Conservation (phyloP, 2,797 vertebrate genomes). For the Danio albolineatus region DNA sequence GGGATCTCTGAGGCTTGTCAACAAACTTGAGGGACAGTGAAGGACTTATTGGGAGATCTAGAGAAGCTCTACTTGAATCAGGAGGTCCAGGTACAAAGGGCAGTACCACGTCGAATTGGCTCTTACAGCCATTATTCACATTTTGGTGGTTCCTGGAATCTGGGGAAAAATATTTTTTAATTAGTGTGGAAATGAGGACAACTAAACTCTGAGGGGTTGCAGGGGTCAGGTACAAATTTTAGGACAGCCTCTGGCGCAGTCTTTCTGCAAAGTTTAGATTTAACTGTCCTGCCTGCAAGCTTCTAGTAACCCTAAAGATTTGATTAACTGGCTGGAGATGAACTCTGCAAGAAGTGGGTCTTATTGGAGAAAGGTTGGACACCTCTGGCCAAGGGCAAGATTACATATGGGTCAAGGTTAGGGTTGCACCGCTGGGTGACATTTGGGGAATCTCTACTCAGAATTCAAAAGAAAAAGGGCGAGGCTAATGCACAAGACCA, state of each 20-base stretch:
- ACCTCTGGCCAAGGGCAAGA: background rate
- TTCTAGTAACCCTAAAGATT: background rate
- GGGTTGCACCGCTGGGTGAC: background rate
- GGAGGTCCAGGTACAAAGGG: constrained; percentile 56
- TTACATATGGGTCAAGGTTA: constrained; percentile 13
- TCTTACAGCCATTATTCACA: constrained; percentile 18
- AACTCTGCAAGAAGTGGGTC: background rate
- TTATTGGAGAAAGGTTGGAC: background rate
- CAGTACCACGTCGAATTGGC: constrained; percentile 51
- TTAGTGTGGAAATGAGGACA: constrained; percentile 47
- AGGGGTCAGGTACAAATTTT: background rate
- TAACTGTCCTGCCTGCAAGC: background rate
- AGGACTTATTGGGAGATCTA: constrained; percentile 46
- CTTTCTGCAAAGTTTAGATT: background rate
- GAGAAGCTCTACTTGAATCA: constrained; percentile 31
- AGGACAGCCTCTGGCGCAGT: background rate
- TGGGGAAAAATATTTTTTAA: constrained; percentile 32
- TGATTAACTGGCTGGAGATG: background rate
- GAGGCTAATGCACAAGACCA: background rate
- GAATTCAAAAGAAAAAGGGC: constrained; percentile 14
- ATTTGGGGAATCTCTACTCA: background rate
- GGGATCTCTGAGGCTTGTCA: background rate
- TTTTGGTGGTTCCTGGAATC: constrained; percentile 49
- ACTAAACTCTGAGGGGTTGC: background rate
- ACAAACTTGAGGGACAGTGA: constrained; percentile 38